A percentile compares a stretch with the other conserved stretches of the same genome.
Conservation (phyloP, 2,888 invertebrate species). For the Epinotia nisella region DNA sequence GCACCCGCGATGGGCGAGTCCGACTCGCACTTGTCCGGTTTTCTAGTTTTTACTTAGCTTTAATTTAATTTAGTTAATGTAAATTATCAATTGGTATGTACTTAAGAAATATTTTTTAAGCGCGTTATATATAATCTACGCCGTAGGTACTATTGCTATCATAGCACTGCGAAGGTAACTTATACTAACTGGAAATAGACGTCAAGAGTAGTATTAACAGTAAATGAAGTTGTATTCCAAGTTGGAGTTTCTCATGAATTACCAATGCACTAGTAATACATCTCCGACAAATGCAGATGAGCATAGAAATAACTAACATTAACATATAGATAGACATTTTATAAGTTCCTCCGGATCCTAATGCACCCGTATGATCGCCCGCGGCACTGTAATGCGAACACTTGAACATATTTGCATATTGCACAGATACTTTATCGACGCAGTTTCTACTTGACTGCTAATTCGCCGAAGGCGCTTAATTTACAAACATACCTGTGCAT, state of each 20-base stretch:
- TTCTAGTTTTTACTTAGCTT: no score
- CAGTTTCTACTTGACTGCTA: slow-evolving; percentile 61
- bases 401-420: slow-evolving; percentile 63
- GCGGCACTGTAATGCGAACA: slow-evolving; percentile 54
- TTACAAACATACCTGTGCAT: slow-evolving; percentile 18
- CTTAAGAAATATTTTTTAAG: neutral
- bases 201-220: neutral
- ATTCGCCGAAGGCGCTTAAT: slow-evolving; percentile 56
- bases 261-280: slow-evolving; percentile 19
- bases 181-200: neutral
- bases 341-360: slow-evolving; percentile 16
- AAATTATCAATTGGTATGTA: no score
- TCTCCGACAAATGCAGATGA: slow-evolving; percentile 39
- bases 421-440: slow-evolving; percentile 62
- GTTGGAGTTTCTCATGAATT: slow-evolving; percentile 5
- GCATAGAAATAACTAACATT: slow-evolving; percentile 41
- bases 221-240: slow-evolving; percentile 16
- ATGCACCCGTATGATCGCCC: slow-evolving; percentile 47
- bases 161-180: no score
- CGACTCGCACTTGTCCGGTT: no score
- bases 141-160: no score
- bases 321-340: slow-evolving; percentile 42
- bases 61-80: no score
- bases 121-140: neutral
- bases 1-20: no score